A percentile compares a stretch with the other conserved stretches of the same genome.
These are phyloP conservation scores for Aythya baeri DNA, from an alignment of 2,113 vertebrate species.

Conservation along the genomic window DNA sequence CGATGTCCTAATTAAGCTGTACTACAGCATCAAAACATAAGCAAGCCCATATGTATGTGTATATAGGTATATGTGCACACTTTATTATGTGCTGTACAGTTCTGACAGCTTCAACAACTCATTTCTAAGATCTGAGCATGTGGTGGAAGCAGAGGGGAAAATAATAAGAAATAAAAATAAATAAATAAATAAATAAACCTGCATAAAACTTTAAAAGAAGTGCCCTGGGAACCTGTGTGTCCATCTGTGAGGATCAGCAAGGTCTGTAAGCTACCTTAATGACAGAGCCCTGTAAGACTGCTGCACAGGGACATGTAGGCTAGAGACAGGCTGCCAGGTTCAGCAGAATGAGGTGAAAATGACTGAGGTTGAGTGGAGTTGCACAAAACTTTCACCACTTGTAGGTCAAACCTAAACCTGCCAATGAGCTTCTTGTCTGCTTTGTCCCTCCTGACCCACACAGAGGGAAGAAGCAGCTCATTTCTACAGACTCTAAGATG, in stretches of 20 bases:
- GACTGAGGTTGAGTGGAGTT: fast-evolving
- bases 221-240: neutral
- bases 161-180: neutral
- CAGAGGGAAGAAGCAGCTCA: neutral
- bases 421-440: neutral
- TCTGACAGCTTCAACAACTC: slow-evolving; percentile 12
- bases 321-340: neutral
- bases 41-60: neutral
- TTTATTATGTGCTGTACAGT: slow-evolving; percentile 28
- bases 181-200: neutral
- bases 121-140: neutral
- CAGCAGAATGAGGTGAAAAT: neutral
- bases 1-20: slow-evolving; percentile 65
- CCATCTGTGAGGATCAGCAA: neutral
- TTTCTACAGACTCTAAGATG: neutral
- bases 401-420: neutral
- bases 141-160: neutral
- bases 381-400: fast-evolving
- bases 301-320: neutral
- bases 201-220: neutral
- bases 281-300: neutral
- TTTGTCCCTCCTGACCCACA: neutral
- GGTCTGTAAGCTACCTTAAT: neutral
- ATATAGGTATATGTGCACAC: neutral
- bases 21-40: neutral